Base-by-base conservation (phyloP, 2,113 vertebrate species). In the Mesitornis unicolor region DNA sequence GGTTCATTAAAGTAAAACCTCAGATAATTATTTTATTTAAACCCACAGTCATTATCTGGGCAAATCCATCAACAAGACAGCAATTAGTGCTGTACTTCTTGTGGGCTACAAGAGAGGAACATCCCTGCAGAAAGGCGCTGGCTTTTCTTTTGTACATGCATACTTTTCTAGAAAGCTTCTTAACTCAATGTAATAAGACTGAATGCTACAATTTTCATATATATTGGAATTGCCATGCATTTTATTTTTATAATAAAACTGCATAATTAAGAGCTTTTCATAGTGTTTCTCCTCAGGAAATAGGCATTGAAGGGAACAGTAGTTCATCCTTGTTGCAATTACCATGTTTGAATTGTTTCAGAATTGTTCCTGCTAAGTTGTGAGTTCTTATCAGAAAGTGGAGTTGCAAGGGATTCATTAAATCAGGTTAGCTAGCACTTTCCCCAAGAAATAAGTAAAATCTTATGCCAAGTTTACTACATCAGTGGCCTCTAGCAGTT, bases 21-120 rank as follows among this genome's bases (percentile, higher is more conserved):
- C 63, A 67, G 42, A 63, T 43, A 86, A 88, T 60, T 57, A 68
- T 89, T 96, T 86, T 74, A 77, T 76, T 94, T 75, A 90, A 92
- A 65, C 17, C 15, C 80, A 86, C 76, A 86, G 16, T 12, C 82
- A 40, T 56, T 90, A 93, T 31, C 50, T 56, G 29, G 40, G 28
- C 16, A 93, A 81, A 86, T 74, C 35, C 68, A 90, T 74, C 51
- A 88, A 70, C 11, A 74, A 71, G 59, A 74, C 56, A 86, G 71
- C 31, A 96, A 86, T 89, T 79, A 89, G 36, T 22, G 33, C 42
- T 63, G 38, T 29, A 83, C 45, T 80, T 77, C n/a, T n/a, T 63
- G 36, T 48, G 56, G 59, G 35, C 59, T 85, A 10, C 17, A 54
- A 63, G 33, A 71, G 10, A 63, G 59, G 35, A 88, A 69, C 1